Base-by-base conservation (phyloP, 2,113 vertebrate species). In the Chaetodon auriga region DNA sequence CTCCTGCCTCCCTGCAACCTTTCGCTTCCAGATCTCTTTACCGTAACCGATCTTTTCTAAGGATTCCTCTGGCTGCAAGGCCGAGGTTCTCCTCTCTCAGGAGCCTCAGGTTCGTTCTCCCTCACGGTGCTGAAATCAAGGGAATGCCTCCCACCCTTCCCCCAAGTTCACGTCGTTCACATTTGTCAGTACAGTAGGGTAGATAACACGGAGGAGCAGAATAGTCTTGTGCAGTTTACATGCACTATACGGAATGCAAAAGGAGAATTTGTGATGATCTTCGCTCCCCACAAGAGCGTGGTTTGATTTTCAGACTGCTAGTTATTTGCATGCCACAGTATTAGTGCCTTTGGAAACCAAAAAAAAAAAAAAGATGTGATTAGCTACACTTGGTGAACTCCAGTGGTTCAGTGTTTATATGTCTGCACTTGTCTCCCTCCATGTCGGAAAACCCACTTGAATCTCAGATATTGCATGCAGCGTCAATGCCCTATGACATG, bases 1-100 rank as follows among this genome's bases (percentile, higher is more conserved):
- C 85, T 92, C 86, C 76, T 74, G 41, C 87, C 94, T 94, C 90
- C 91, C 86, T 89, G 83, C 84, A 89, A 81, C 87, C 82, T 79
- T 81, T 95, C 92, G 92, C 94, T 95, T 97, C 93, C 95, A 97
- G 97, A 97, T 97, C 96, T 97, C 96, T 98, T 94, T 98, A 96
- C 95, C 96, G 91, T 97, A 97, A 97, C 96, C 97, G 97, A 90
- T 98, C 97, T 95, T 97, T 98, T 96, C 96, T 99, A 95, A 98
- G 97, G 96, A 95, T 97, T 94, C 97, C 96, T 95, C 94, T 96
- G 96, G 96, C 96, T 94, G 83, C 96, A 94, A 97, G 97, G 96
- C 97, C 97, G 95, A 97, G 96, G 96, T 98, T 98, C 96, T 98
- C 96, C 94, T 99, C 97, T 92, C 96, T 98, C 96, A 98, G 98